Base-by-base conservation (phyloP, 2,797 vertebrate species). In the Silurus lanzhouensis region DNA sequence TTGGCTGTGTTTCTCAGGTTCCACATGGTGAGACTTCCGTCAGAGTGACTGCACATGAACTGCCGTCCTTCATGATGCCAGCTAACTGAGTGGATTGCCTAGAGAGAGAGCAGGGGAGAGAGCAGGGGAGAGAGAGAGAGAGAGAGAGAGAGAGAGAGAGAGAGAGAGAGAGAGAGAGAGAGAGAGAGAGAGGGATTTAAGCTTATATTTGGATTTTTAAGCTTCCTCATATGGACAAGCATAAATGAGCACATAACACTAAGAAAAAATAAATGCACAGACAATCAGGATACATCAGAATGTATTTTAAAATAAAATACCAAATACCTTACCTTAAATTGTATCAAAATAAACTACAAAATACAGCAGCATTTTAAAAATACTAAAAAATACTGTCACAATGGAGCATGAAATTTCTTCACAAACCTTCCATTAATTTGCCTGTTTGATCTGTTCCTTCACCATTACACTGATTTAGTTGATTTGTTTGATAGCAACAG, bases 41-140 rank as follows among this genome's bases (percentile, higher is more conserved):
- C 98, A 25, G 98, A 99, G 93, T 99, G 98, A 91, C 98, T 99
- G 93, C 98, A 99, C 98, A 99, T 99, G 92, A 99, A 99, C 91
- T 99, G 98, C 86, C 96, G 97, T 71, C 98, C 98, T 91, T 99
- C 98, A 72, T 99, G 97, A 91, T 99, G 98, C 98, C 98, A 99
- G 91, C 97, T 96, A 88, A 97, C 96, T 67, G 98, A 99, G 92
- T 99, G 98, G 94, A 99, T 99, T 84, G 98, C 98, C 98, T 99
- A 91, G 0, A 88, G 46, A 81, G 58, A 60, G 25, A 52, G 44
- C 70, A 72, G 10, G 14, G 75, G 63, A 78, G 63, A 77, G 38
- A 85, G n/a, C n/a, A n/a, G n/a, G n/a, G n/a, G 7, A 77, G 38
- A 48, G 67, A 31, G 74, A 19, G 13, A 14, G n/a, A 27, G 22